These are phyloP conservation scores for Synergus gifuensis DNA, from an alignment of 2,888 invertebrate genomes.

Conservation along the genomic window DNA sequence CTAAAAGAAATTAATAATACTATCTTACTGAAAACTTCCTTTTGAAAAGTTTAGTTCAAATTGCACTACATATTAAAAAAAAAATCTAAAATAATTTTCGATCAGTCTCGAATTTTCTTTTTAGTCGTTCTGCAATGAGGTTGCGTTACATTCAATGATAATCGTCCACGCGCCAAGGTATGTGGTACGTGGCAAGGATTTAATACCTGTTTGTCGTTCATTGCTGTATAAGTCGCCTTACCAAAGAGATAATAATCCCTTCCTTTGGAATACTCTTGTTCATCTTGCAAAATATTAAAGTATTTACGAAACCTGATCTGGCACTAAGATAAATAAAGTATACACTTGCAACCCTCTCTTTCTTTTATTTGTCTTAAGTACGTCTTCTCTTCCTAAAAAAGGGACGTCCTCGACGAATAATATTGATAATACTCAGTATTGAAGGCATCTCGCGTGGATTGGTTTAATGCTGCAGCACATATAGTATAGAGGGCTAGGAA, in stretches of 20 bases:
- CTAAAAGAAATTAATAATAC: not conserved
- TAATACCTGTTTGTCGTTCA: constrained; percentile 34
- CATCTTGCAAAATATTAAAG: constrained; percentile 57
- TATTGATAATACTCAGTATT: constrained; percentile 67
- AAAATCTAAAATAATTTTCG: not conserved
- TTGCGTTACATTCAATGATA: constrained; percentile 5
- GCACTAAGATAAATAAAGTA: constrained; percentile 53
- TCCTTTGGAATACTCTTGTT: not conserved
- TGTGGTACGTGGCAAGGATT: not conserved
- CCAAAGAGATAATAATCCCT: constrained; percentile 8
- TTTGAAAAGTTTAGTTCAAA: not conserved
- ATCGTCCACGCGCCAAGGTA: not conserved
- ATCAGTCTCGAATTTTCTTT: not conserved
- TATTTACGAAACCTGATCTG: constrained; percentile 63
- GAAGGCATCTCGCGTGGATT: constrained; percentile 61
- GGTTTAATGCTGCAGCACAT: constrained; percentile 53
- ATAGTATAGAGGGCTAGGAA: constrained; percentile 61
- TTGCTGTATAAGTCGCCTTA: not conserved
- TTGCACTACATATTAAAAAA: not conserved
- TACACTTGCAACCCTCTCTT: constrained; percentile 18
- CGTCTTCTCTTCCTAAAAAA: constrained; percentile 31
- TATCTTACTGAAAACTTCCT: not conserved
- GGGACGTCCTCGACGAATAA: constrained; percentile 61
- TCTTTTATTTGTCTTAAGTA: constrained; percentile 10
- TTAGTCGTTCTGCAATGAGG: not conserved